Base-by-base conservation (phyloP, 2,797 vertebrate genomes). In the Microctenopoma stevenorrisi region DNA sequence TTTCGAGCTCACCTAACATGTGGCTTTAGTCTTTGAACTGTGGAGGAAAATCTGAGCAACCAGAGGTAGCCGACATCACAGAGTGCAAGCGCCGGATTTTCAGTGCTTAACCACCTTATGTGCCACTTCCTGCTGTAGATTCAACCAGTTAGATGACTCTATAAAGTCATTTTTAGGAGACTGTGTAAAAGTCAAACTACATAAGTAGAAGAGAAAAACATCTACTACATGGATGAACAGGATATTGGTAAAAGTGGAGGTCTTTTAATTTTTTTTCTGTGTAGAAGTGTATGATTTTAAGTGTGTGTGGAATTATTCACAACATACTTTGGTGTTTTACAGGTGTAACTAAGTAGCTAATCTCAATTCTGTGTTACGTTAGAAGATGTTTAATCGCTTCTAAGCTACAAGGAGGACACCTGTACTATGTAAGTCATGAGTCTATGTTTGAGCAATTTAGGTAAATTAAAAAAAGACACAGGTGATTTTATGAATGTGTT, bases 1-100 rank as follows among this genome's bases (percentile, higher is more conserved):
- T 59, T 47, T 53, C 33, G 14, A 51, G 11, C 43, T 57, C 56
- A 63, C n/a, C 37, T 25, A 18, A 58, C 72, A 26, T 58, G 18
- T 35, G 18, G 47, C 46, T 38, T 26, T 18, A 35, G 51, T 46
- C 8, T 59, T 7, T 63, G 26, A 53, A 42, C 28, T 28, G 42
- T 47, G 9, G 38, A 49, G 42, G 52, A 44, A 58, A 42, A 30
- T 59, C 16, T 18, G 12, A 33, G 54, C 22, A 47, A 35, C 9
- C 53, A 53, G 18, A 38, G 22, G 33, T 22, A 15, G 38, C 46
- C 14, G 7, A 49, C 43, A 55, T 60, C 35, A 55, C 63, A 66
- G 43, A 51, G 30, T 18, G 48, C 37, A 66, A 37, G 57, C 54
- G 18, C 14, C 43, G n/a, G 35, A 48, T 10, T 37, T 51, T 38